Conservation (phyloP, 2,888 invertebrate species). For the Holacanthella duospinosa region DNA sequence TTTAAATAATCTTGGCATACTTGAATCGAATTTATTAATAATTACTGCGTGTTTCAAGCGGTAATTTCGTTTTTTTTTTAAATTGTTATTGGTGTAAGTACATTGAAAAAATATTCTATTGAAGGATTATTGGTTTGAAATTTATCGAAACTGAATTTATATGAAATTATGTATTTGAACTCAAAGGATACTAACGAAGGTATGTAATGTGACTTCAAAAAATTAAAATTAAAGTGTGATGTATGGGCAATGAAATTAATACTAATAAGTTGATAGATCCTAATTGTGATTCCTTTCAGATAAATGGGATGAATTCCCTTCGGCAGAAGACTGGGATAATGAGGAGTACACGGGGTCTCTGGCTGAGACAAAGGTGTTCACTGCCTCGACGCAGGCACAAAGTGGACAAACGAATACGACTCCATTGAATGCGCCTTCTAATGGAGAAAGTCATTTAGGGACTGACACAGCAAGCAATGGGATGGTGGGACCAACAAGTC, state of each 20-base stretch:
- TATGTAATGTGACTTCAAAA: background rate
- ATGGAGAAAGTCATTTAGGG: conserved; percentile 14
- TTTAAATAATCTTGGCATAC: no score
- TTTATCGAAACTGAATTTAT: no score
- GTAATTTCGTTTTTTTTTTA: no score
- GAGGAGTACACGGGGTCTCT: conserved; percentile 92
- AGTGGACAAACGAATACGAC: conserved; percentile 9
- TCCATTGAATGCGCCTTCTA: conserved; percentile 31
- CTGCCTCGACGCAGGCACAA: conserved; percentile 40
- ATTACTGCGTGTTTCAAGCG: no score
- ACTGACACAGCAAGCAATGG: conserved; percentile 1
- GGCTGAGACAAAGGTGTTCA: conserved; percentile 86
- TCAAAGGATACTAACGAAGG: background rate
- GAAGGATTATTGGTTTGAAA: no score
- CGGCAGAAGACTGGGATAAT: conserved; percentile 71
- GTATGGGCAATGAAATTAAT: no score
- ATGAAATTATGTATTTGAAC: no score
- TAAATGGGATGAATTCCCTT: conserved; percentile 49
- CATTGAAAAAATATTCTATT: no score
- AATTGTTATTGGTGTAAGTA: no score
- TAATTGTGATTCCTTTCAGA: conserved; percentile 36
- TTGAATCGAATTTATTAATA: no score
- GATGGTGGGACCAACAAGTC: conserved; percentile 18
- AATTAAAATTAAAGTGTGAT: background rate
- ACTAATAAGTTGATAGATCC: no score